A percentile compares a stretch with the other conserved stretches of the same genome.
These are phyloP conservation scores for Apeltes quadracus DNA, from an alignment of 2,113 vertebrate genomes.

Conservation along the genomic window DNA sequence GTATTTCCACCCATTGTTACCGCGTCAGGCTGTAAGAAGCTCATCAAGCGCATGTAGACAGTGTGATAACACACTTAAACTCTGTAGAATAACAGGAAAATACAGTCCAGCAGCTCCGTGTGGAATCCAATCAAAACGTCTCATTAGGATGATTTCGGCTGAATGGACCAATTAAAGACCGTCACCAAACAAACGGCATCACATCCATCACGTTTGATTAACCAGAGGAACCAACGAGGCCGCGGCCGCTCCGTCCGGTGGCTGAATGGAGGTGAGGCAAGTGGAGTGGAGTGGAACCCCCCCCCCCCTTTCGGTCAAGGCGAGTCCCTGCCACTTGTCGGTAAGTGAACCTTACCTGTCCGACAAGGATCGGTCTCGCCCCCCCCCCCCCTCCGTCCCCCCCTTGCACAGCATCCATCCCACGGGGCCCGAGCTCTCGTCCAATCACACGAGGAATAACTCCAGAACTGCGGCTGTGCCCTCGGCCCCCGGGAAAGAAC, in stretches of 20 bases:
- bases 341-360: conserved; percentile 46
- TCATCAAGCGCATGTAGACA: conserved; percentile 55
- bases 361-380: conserved; percentile 43
- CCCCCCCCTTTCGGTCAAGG: conserved; percentile 2
- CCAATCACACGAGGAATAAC: conserved; percentile 69
- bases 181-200: conserved; percentile 62
- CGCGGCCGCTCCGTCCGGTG: conserved; percentile 45
- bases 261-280: conserved; percentile 47
- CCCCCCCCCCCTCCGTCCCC: background rate
- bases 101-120: conserved; percentile 53
- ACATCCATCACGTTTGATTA: conserved; percentile 69
- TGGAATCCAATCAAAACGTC: conserved; percentile 68
- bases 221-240: conserved; percentile 27
- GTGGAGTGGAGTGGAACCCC: background rate
- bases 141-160: conserved; percentile 69
- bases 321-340: conserved; percentile 38
- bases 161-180: conserved; percentile 71
- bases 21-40: conserved; percentile 24
- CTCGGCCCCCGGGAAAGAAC: conserved; percentile 75
- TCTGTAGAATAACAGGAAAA: conserved; percentile 48
- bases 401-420: conserved; percentile 49
- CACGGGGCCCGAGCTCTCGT: conserved; percentile 48
- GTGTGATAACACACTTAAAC: conserved; percentile 59
- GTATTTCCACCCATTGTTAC: conserved; percentile 22
- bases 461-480: conserved; percentile 71